Base-by-base conservation (phyloP, 2,113 vertebrate species). In the Zootoca vivipara region DNA sequence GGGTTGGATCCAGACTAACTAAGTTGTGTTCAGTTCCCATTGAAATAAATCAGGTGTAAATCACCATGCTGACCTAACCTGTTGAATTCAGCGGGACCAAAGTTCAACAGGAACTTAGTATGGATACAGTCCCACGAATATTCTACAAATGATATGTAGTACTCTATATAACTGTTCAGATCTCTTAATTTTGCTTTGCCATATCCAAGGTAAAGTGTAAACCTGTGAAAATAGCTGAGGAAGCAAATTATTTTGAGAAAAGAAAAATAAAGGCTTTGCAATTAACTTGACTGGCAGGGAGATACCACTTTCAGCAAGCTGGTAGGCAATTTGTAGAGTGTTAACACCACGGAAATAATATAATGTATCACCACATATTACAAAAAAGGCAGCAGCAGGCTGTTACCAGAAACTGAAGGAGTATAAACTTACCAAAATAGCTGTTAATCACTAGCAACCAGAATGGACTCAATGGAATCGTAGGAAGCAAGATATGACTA, bases 391-490 rank as follows among this genome's bases (percentile, higher is more conserved):
- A 89, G 85, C 86, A 87, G 91, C 91, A 86, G 67, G 88, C 62
- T 92, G 33, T 90, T 90, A 56, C 77, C 89, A 26, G 0, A 90
- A 93, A 95, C 91, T 93, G 78, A 91, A 88, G 90, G 83, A 30
- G 16, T 52, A 86, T 69, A 87, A 77, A 22, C 1, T 92, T 90
- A 84, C 87, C 85, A 92, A 94, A 89, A 93, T 89, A 91, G 90
- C 42, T 78, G 82, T 82, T 92, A 86, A 93, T 95, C 93, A 82
- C 86, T 85, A 40, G 18, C 72, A 12, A 81, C 90, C 87, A 87
- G 56, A 78, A 65, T 85, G 30, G 30, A 30, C 67, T 40, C 1
- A 86, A 26, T 90, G 85, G 78, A 84, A 80, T 22, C 56, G 89
- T 64, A 82, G 87, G 78, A 87, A 75, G 56, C 46, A 94, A 89